Conservation (phyloP, 2,797 vertebrate species). For the Mormyrops boulengeri region DNA sequence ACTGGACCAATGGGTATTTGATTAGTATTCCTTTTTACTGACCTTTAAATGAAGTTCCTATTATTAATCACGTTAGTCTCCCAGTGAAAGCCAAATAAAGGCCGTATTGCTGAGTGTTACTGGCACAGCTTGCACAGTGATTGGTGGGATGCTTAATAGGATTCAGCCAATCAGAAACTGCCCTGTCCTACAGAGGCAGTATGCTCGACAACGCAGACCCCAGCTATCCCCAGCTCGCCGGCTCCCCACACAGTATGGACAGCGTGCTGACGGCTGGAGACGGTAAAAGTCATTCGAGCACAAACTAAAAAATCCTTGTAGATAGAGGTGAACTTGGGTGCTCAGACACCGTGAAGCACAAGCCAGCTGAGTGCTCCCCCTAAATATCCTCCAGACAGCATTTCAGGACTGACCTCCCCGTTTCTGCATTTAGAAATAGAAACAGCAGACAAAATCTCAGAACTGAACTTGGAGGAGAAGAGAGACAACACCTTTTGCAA, state of each 20-base stretch:
- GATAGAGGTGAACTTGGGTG: not conserved
- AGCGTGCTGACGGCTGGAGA: constrained; percentile 84
- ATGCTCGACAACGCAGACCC: constrained; percentile 76
- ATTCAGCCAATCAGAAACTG: not conserved
- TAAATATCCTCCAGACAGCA: not conserved
- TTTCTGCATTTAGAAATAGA: not conserved
- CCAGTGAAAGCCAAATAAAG: not conserved
- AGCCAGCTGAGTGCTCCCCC: not conserved
- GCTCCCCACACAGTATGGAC: constrained; percentile 92
- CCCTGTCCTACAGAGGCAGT: constrained; percentile 64
- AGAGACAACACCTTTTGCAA: not conserved
- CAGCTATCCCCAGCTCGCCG: constrained; percentile 76
- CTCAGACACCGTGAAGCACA: not conserved
- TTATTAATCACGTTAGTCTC: not conserved
- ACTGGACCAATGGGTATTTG: not conserved
- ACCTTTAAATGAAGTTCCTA: not conserved
- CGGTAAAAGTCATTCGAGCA: constrained; percentile 28
- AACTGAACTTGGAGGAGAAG: not conserved
- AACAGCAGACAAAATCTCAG: not conserved
- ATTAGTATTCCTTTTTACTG: not conserved
- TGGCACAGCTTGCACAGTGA: not conserved
- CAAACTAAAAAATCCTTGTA: not conserved
- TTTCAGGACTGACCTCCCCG: not conserved
- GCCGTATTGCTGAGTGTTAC: not conserved
- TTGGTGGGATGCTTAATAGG: not conserved